Evolutionary conservation across 2,797 vertebrate species (phyloP).

Genomic region (Diplodus puntazzo): DNA sequence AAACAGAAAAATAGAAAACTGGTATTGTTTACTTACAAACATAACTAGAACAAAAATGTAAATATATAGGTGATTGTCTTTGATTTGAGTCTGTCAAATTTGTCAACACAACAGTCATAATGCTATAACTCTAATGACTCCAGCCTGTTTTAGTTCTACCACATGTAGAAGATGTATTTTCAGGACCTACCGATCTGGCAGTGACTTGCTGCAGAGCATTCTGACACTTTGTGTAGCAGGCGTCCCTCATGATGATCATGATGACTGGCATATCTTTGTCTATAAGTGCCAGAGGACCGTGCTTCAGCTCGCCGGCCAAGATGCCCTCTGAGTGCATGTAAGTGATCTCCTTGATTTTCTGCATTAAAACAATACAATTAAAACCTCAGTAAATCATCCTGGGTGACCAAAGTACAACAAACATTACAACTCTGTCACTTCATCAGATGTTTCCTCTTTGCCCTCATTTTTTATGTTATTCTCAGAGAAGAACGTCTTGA

Average conservation of each 20-base stretch:
- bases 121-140: no score
- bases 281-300: slow-evolving; percentile 93
- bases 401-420: not conserved
- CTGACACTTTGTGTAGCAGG: slow-evolving; percentile 95
- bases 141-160: no score
- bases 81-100: no score
- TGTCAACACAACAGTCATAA: no score
- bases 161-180: slow-evolving; percentile 2
- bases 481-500: not conserved
- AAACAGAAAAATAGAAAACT: no score
- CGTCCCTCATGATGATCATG: slow-evolving; percentile 96
- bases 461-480: not conserved
- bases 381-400: not conserved
- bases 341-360: slow-evolving; percentile 99
- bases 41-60: no score
- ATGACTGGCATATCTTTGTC: slow-evolving; percentile 97
- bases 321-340: slow-evolving; percentile 99
- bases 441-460: not conserved
- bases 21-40: no score
- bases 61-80: no score
- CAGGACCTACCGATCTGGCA: slow-evolving; percentile 90
- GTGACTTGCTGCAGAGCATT: slow-evolving; percentile 95
- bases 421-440: not conserved
- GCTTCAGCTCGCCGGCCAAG: slow-evolving; percentile 96
- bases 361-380: slow-evolving; percentile 15